phyloP scores from a whole-genome alignment of 2,797 vertebrate genomes.

The Galaxias olidus region DNA sequence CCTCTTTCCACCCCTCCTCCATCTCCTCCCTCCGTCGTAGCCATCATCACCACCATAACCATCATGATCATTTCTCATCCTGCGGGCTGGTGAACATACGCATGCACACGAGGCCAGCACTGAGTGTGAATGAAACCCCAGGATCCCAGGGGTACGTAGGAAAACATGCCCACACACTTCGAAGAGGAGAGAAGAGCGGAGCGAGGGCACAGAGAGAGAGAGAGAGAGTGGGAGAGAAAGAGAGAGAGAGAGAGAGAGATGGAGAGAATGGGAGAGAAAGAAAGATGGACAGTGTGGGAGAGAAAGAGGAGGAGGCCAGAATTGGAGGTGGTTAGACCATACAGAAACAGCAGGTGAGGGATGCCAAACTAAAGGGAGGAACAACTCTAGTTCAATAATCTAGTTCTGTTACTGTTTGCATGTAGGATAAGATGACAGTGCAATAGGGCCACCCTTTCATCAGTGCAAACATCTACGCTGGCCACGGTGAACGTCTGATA shows the following conservation, averaged over 20 bases:
- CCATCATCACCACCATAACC: not conserved
- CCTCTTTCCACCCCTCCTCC: not conserved
- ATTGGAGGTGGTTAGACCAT: constrained; percentile 15
- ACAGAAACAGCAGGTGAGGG: constrained; percentile 33
- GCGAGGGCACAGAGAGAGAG: constrained; percentile 8
- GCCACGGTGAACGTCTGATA: too few relatives aligned
- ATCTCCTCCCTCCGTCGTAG: not conserved
- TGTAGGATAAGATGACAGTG: too few relatives aligned
- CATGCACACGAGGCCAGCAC: too few relatives aligned
- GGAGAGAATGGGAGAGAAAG: not conserved
- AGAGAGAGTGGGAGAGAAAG: not conserved
- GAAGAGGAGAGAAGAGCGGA: constrained; percentile 1
- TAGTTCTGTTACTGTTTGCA: too few relatives aligned
- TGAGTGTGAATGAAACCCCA: not conserved
- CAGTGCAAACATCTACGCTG: too few relatives aligned
- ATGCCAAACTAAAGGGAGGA: constrained; percentile 20
- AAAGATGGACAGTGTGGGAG: not conserved
- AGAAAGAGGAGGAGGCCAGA: not conserved
- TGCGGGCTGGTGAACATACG: not conserved
- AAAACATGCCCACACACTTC: not conserved
- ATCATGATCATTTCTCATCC: not conserved
- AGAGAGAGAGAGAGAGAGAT: not conserved
- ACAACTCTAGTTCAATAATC: too few relatives aligned
- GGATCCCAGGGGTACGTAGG: constrained; percentile 8
- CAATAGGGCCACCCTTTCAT: too few relatives aligned